Conservation (phyloP, 2,797 vertebrate genomes). For the Threskiornis aethiopicus region DNA sequence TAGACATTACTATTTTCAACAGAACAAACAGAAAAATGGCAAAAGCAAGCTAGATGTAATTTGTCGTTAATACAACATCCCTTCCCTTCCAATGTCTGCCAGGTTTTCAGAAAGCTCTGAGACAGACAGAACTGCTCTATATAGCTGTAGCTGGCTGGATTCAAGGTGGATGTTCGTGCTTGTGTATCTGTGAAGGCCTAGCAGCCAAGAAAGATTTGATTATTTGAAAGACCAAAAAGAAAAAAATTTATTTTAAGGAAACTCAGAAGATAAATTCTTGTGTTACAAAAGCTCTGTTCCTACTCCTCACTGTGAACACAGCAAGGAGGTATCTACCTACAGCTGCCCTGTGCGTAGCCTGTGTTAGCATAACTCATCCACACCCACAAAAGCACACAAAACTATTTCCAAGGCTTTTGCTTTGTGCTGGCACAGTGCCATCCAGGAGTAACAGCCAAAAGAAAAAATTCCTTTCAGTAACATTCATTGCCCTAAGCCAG, state of each 20-base stretch:
- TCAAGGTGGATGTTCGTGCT: background rate
- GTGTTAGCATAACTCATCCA: background rate
- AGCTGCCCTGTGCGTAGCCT: background rate
- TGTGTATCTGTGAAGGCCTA: background rate
- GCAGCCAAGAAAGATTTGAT: background rate
- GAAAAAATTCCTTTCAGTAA: background rate
- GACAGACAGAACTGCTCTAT: background rate
- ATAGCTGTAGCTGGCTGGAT: background rate
- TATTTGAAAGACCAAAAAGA: background rate
- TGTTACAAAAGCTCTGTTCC: background rate
- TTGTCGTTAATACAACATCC: background rate
- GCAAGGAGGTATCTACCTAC: background rate
- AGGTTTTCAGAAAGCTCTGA: background rate
- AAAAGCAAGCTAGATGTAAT: background rate
- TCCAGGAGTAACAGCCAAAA: background rate
- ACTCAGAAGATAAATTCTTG: background rate
- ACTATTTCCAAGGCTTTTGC: background rate
- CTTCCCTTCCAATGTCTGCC: background rate
- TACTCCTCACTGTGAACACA: background rate
- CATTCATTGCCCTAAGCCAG: background rate
- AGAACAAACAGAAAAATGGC: background rate
- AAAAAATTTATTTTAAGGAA: background rate
- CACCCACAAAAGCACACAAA: conserved; percentile 10
- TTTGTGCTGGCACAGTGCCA: conserved; percentile 16
- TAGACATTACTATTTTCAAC: background rate